Percentiles rank a stretch among this genome's conserved stretches.
phyloP scores from a whole-genome alignment of 2,888 invertebrate species.

The Disparrhopalites patrizii region DNA sequence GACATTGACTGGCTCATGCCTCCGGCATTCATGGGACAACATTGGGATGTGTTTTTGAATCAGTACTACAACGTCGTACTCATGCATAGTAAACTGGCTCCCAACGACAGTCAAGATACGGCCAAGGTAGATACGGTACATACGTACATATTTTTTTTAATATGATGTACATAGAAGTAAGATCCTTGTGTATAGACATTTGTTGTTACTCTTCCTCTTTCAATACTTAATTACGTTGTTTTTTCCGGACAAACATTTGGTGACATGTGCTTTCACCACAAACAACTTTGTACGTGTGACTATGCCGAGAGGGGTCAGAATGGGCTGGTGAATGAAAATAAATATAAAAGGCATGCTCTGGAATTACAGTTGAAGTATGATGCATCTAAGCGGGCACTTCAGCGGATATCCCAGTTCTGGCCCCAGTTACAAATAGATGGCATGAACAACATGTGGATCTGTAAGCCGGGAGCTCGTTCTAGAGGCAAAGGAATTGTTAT shows the following conservation, averaged over 20 bases:
- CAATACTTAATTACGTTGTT: too few relatives aligned
- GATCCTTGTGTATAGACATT: too few relatives aligned
- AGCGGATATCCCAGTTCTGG: conserved; percentile 67
- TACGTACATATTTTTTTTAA: background rate
- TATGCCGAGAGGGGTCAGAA: too few relatives aligned
- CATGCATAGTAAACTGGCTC: conserved; percentile 51
- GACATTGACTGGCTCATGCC: conserved; percentile 58
- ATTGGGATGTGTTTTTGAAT: conserved; percentile 81
- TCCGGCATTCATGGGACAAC: conserved; percentile 60
- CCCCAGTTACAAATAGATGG: conserved; percentile 83
- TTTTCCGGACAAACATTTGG: too few relatives aligned
- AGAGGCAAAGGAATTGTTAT: conserved; percentile 84
- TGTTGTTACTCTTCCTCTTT: too few relatives aligned
- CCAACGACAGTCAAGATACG: conserved; percentile 3
- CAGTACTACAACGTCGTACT: conserved; percentile 66
- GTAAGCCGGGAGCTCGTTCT: conserved; percentile 91
- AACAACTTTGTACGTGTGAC: too few relatives aligned
- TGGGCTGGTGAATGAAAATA: too few relatives aligned
- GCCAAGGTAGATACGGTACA: background rate
- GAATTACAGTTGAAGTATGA: conserved; percentile 54
- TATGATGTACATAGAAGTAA: too few relatives aligned
- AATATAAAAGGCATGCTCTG: too few relatives aligned
- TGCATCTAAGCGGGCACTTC: conserved; percentile 61
- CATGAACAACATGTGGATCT: conserved; percentile 84
- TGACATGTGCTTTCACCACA: too few relatives aligned